Evolutionary conservation across 2,797 vertebrate species (phyloP).

Genomic region (Saguinus oedipus): DNA sequence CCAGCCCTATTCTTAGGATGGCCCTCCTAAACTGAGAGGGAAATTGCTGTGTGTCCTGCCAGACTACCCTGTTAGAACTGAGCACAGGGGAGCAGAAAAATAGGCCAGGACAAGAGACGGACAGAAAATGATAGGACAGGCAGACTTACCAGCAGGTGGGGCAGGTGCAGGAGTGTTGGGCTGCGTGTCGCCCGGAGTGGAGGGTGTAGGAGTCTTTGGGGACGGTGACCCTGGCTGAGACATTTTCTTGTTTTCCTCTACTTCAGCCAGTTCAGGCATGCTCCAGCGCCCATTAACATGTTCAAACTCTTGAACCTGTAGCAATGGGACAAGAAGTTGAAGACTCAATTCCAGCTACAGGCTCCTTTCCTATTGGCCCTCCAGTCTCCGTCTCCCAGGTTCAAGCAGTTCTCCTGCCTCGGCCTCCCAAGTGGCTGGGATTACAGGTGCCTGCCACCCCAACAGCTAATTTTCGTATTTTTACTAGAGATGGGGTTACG

Average conservation of each 20-base stretch:
- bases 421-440: too few relatives aligned
- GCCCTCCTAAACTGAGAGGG: constrained; percentile 87
- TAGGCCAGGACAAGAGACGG: constrained; percentile 50
- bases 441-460: too few relatives aligned
- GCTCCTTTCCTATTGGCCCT: neutral
- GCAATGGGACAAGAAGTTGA: neutral
- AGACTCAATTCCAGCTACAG: neutral
- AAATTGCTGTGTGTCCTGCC: constrained; percentile 83
- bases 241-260: constrained; percentile 95
- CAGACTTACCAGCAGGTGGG: constrained; percentile 86
- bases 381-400: neutral
- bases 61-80: constrained; percentile 74
- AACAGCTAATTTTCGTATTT: too few relatives aligned
- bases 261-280: constrained; percentile 96
- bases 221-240: constrained; percentile 90
- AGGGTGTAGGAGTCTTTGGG: constrained; percentile 94
- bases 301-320: constrained; percentile 98
- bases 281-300: constrained; percentile 99
- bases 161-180: constrained; percentile 92
- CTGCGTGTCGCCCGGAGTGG: constrained; percentile 95
- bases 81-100: constrained; percentile 68
- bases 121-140: neutral
- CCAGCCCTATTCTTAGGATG: constrained; percentile 78
- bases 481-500: too few relatives aligned
- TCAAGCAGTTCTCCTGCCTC: too few relatives aligned